Conservation (phyloP, 1,140 invertebrate genomes). For the Aleiodes sp. region DNA sequence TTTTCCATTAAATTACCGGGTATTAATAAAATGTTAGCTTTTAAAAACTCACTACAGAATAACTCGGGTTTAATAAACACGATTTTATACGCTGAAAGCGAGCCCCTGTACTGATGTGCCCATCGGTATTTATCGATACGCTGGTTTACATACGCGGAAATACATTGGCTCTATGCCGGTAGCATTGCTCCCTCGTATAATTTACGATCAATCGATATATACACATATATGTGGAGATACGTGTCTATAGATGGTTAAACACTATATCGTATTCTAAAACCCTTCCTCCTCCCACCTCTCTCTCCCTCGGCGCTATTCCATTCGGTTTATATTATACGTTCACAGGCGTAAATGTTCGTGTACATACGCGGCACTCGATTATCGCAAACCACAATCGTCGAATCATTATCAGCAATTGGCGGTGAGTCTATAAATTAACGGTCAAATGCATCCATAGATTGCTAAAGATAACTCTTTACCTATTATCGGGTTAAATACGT, state of each 20-base stretch:
- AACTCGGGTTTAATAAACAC: slow-evolving; percentile 7
- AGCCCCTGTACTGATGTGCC: slow-evolving; percentile 8
- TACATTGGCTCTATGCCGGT: background rate
- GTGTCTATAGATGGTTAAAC: background rate
- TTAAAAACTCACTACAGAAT: background rate
- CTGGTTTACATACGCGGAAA: slow-evolving; percentile 14
- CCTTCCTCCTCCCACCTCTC: background rate
- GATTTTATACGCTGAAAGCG: slow-evolving; percentile 12
- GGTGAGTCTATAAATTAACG: slow-evolving; percentile 30
- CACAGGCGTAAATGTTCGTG: slow-evolving; percentile 17
- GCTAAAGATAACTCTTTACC: slow-evolving; percentile 17
- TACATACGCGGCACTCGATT: slow-evolving; percentile 19
- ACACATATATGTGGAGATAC: slow-evolving; percentile 5
- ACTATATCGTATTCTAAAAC: background rate
- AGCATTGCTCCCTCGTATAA: slow-evolving; percentile 27
- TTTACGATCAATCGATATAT: slow-evolving; percentile 32
- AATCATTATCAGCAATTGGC: slow-evolving; percentile 39
- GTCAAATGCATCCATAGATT: slow-evolving; percentile 11
- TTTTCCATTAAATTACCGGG: background rate
- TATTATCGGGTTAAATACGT: slow-evolving; percentile 7
- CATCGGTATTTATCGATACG: slow-evolving; percentile 14
- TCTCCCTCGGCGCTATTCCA: background rate
- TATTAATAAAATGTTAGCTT: background rate
- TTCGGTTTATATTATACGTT: slow-evolving; percentile 10
- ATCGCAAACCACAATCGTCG: slow-evolving; percentile 30